Conservation (phyloP, 2,797 vertebrate species). For the Coracias cyanogaster region DNA sequence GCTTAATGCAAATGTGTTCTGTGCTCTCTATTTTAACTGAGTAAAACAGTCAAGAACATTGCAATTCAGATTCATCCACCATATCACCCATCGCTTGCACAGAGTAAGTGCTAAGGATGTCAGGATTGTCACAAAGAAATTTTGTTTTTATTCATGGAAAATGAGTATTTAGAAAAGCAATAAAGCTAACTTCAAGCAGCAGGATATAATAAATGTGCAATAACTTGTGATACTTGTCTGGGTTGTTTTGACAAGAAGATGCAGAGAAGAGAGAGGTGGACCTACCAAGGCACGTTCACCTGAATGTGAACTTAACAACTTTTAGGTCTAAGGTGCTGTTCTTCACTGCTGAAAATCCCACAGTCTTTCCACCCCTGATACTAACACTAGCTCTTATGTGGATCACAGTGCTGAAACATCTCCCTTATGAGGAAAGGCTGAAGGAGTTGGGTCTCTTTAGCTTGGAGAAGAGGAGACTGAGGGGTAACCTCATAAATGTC, state of each 20-base stretch:
- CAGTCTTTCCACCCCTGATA: neutral
- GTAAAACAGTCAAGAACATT: conserved; percentile 61
- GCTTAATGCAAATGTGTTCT: conserved; percentile 77
- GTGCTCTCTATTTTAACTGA: conserved; percentile 57
- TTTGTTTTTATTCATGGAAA: conserved; percentile 48
- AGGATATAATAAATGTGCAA: conserved; percentile 15
- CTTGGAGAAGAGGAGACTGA: too few relatives aligned
- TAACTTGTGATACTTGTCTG: conserved; percentile 22
- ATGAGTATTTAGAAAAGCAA: conserved; percentile 54
- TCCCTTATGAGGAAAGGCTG: too few relatives aligned
- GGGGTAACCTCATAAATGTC: too few relatives aligned
- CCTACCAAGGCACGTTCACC: neutral
- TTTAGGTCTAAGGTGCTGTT: neutral
- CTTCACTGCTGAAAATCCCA: neutral
- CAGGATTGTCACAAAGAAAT: conserved; percentile 74
- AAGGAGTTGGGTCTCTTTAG: too few relatives aligned
- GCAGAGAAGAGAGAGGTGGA: neutral
- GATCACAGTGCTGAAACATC: neutral
- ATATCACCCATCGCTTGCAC: conserved; percentile 55
- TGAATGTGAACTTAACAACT: neutral
- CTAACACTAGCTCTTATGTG: neutral
- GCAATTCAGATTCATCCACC: conserved; percentile 71
- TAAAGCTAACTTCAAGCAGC: conserved; percentile 53
- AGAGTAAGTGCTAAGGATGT: conserved; percentile 65
- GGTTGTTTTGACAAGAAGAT: neutral